Percentiles rank a stretch among this genome's conserved stretches.
Evolutionary conservation across 2,113 vertebrate genomes (phyloP).

Genomic region (Syngnathus floridae): DNA sequence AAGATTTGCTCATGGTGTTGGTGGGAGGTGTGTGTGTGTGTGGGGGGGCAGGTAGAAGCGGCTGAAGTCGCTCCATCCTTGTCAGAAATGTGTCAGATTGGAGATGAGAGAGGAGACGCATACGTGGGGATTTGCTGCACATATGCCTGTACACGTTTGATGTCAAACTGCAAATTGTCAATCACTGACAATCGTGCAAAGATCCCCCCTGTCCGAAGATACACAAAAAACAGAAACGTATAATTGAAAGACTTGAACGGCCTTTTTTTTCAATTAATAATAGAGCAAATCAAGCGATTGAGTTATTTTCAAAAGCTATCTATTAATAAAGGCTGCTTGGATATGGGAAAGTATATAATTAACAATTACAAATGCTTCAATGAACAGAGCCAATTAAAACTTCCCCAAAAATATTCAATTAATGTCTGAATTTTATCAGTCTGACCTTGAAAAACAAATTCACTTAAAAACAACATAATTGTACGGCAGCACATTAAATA

Average conservation of each 20-base stretch:
- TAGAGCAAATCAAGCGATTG: neutral
- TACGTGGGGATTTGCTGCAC: conserved; percentile 27
- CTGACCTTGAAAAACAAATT: neutral
- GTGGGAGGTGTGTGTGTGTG: neutral
- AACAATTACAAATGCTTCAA: neutral
- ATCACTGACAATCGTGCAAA: conserved; percentile 14
- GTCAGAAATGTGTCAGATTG: conserved; percentile 48
- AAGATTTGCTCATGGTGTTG: conserved; percentile 3
- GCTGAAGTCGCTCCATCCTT: conserved; percentile 43
- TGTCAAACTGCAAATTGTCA: conserved; percentile 56
- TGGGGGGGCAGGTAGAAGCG: conserved; percentile 17
- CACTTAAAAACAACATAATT: neutral
- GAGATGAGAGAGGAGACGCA: conserved; percentile 41
- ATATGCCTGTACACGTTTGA: conserved; percentile 41
- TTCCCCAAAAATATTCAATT: neutral
- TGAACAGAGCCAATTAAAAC: neutral
- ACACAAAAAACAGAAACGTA: conserved; percentile 12
- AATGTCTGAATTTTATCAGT: neutral
- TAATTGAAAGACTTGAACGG: conserved; percentile 27
- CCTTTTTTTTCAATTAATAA: conserved; percentile 3
- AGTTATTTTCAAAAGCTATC: neutral
- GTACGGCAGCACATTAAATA: neutral
- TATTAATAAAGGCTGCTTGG: neutral
- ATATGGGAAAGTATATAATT: neutral
- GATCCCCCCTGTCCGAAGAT: conserved; percentile 10